Conservation (phyloP, 2,113 vertebrate species). For the Callocephalon fimbriatum region DNA sequence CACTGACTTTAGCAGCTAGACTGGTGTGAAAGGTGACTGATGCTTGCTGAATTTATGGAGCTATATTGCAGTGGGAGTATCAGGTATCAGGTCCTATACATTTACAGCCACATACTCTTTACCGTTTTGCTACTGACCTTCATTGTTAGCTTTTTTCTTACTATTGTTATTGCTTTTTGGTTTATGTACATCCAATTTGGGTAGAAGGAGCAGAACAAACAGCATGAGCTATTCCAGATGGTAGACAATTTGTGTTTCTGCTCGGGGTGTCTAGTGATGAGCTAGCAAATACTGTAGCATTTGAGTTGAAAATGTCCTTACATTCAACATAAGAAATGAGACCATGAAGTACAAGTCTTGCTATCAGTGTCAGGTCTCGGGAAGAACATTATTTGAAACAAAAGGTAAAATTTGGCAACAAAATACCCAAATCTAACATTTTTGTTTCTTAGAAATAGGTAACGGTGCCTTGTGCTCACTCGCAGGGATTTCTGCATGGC, state of each 20-base stretch:
- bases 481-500: neutral
- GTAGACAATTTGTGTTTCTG: conserved; percentile 37
- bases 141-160: neutral
- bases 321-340: neutral
- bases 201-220: conserved; percentile 22
- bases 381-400: neutral
- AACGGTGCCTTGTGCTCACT: neutral
- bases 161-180: neutral
- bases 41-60: neutral
- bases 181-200: neutral
- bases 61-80: neutral
- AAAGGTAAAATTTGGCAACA: neutral
- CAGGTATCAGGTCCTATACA: neutral
- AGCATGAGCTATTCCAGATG: conserved; percentile 20
- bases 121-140: neutral
- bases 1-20: neutral
- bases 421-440: neutral
- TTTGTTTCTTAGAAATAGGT: neutral
- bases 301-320: conserved; percentile 1
- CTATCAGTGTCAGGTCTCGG: neutral
- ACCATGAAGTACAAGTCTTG: neutral
- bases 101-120: neutral
- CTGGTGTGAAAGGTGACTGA: neutral
- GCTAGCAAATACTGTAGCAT: conserved; percentile 6
- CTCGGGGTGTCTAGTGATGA: conserved; percentile 2